A percentile compares a stretch with the other conserved stretches of the same genome.
Evolutionary conservation across 2,797 vertebrate species (phyloP).

Genomic region (Phrynocephalus vlangalii): DNA sequence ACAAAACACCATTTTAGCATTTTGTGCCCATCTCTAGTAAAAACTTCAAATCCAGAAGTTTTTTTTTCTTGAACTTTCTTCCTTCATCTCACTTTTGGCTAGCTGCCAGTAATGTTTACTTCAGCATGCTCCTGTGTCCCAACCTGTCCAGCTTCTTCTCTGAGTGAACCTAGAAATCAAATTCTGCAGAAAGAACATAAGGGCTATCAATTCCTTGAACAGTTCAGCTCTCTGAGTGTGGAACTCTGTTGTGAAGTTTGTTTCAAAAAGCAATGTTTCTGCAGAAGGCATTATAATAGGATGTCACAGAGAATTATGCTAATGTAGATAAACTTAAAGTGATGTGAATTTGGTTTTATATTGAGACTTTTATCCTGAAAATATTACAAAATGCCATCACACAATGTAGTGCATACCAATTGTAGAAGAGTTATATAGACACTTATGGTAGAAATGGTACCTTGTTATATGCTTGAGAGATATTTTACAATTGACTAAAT

Average conservation of each 20-base stretch:
- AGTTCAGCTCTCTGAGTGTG: conserved; percentile 55
- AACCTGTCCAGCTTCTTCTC: conserved; percentile 43
- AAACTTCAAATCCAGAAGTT: background rate
- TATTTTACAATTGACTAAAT: conserved; percentile 4
- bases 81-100: background rate
- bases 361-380: conserved; percentile 52
- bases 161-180: conserved; percentile 52
- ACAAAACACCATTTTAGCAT: no score
- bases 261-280: conserved; percentile 58
- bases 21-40: no score
- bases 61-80: background rate
- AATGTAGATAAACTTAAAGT: conserved; percentile 62
- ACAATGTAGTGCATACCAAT: conserved; percentile 20
- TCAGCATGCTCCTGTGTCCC: conserved; percentile 57
- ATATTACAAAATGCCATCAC: conserved; percentile 45
- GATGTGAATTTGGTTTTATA: conserved; percentile 62
- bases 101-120: background rate
- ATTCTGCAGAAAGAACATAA: conserved; percentile 40
- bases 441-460: conserved; percentile 5
- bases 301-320: conserved; percentile 60
- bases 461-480: conserved; percentile 1
- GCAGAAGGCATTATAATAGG: conserved; percentile 60
- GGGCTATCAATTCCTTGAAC: conserved; percentile 39
- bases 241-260: conserved; percentile 58
- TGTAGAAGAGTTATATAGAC: conserved; percentile 14